These are phyloP conservation scores for Scopus umbretta DNA, from an alignment of 2,113 vertebrate genomes.

Conservation along the genomic window DNA sequence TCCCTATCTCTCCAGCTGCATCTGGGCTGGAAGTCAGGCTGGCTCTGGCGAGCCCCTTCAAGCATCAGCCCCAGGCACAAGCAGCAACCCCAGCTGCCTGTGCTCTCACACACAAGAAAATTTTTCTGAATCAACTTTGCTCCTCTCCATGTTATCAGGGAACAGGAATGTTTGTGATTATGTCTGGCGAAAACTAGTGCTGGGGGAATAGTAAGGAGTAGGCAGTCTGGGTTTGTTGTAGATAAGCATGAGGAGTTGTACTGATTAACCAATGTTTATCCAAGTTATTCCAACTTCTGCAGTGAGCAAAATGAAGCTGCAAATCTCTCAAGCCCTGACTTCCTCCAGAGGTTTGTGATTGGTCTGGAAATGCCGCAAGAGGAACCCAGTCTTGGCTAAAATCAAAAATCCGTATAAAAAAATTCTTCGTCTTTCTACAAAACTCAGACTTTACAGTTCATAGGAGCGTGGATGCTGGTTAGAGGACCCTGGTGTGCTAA, in stretches of 20 bases:
- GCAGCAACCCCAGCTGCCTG: background rate
- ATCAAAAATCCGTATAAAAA: background rate
- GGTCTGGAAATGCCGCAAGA: background rate
- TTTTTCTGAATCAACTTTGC: background rate
- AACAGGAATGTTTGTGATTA: constrained; percentile 22
- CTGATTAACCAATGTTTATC: constrained; percentile 26
- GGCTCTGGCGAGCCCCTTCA: background rate
- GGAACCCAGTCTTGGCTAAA: background rate
- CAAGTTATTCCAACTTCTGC: constrained; percentile 14
- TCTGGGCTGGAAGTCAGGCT: background rate
- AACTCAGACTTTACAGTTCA: background rate
- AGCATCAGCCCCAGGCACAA: background rate
- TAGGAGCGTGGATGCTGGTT: background rate
- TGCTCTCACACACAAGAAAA: background rate
- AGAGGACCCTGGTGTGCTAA: background rate
- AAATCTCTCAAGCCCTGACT: background rate
- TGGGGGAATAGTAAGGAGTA: background rate
- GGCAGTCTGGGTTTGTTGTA: background rate
- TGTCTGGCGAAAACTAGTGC: background rate
- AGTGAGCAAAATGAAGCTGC: background rate
- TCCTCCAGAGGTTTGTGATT: background rate
- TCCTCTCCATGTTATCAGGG: constrained; percentile 4
- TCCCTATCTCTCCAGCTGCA: background rate
- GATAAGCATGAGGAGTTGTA: constrained; percentile 12
- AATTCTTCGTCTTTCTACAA: background rate